phyloP scores from a whole-genome alignment of 2,888 invertebrate species.

The Notocelia uddmanniana region DNA sequence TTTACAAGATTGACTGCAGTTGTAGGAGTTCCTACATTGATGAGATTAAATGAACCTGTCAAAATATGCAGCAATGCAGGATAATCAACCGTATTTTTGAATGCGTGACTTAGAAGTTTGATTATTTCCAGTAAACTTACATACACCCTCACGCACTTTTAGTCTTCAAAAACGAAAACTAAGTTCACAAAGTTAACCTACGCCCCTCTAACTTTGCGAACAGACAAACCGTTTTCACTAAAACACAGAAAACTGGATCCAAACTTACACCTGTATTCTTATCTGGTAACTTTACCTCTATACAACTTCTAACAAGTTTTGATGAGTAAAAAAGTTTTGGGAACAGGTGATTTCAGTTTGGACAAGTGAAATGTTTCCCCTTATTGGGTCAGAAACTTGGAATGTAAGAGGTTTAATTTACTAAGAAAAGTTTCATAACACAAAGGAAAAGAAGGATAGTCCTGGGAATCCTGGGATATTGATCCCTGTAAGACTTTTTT shows the following conservation, averaged over 20 bases:
- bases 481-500: background rate
- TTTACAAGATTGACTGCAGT: too few species aligned
- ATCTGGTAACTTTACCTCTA: conserved; percentile 34
- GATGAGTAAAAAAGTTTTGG: conserved; percentile 42
- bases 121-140: background rate
- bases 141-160: background rate
- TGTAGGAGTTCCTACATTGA: too few species aligned
- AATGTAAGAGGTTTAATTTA: conserved; percentile 27
- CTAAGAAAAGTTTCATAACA: background rate
- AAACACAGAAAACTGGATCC: conserved; percentile 30
- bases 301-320: conserved; percentile 35
- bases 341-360: conserved; percentile 40
- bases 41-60: too few species aligned
- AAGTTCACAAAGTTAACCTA: conserved; percentile 2
- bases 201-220: conserved; percentile 16
- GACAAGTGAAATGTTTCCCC: conserved; percentile 30
- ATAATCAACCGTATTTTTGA: too few species aligned
- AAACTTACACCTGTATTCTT: conserved; percentile 36
- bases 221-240: conserved; percentile 18
- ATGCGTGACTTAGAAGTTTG: too few species aligned
- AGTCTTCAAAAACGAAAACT: conserved; percentile 1
- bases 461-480: background rate
- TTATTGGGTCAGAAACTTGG: conserved; percentile 33
- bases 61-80: too few species aligned
- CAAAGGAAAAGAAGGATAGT: background rate